A percentile compares a stretch with the other conserved stretches of the same genome.
phyloP scores from a whole-genome alignment of 2,888 invertebrate genomes.

The Notocelia uddmanniana region DNA sequence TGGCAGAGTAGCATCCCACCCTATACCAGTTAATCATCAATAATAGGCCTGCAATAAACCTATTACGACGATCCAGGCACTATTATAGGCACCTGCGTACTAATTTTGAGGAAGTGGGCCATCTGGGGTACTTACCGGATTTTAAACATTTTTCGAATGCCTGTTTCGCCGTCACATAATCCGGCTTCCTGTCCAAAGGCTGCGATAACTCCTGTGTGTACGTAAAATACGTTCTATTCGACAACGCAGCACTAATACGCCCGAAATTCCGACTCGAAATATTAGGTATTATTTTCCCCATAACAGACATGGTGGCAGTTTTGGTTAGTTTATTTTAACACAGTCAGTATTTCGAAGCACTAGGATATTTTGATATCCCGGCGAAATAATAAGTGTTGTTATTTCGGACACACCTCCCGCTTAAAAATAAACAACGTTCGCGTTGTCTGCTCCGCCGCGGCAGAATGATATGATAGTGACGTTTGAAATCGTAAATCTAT shows the following conservation, averaged over 20 bases:
- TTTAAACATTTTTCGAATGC: constrained; percentile 91
- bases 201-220: constrained; percentile 93
- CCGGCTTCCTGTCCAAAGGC: constrained; percentile 90
- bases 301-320: constrained; percentile 64
- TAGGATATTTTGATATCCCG: constrained; percentile 9
- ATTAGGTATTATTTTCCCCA: constrained; percentile 73
- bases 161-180: constrained; percentile 90
- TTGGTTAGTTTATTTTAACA: constrained; percentile 11
- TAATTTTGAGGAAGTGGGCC: constrained; percentile 14
- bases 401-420: constrained; percentile 33
- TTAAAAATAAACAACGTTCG: constrained; percentile 44
- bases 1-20: constrained; percentile 19
- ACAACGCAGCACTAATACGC: constrained; percentile 68
- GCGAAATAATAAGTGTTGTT: constrained; percentile 33
- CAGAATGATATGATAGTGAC: constrained; percentile 36
- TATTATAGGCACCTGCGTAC: constrained; percentile 1
- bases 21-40: constrained; percentile 34
- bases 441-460: constrained; percentile 34
- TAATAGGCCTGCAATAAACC: constrained; percentile 40
- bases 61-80: constrained; percentile 24
- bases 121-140: constrained; percentile 89
- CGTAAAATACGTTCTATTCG: constrained; percentile 88
- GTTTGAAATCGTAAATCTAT: constrained; percentile 41
- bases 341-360: constrained; percentile 9
- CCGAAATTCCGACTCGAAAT: constrained; percentile 69